phyloP scores from a whole-genome alignment of 2,888 invertebrate species.

The Hyalella azteca region DNA sequence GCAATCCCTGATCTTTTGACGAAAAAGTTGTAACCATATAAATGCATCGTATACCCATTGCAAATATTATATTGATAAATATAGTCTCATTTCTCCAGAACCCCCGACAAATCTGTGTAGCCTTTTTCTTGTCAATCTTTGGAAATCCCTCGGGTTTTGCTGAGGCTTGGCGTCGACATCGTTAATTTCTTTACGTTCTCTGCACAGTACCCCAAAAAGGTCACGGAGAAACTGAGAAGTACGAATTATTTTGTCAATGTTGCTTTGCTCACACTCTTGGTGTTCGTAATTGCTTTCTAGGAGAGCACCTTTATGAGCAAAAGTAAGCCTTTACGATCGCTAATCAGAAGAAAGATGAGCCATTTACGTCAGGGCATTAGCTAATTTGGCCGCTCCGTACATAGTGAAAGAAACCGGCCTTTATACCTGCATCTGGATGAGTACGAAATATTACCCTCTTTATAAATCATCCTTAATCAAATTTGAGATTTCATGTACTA shows the following conservation, averaged over 20 bases:
- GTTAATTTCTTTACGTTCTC: neutral
- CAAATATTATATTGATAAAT: too few relatives aligned
- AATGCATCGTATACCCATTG: too few relatives aligned
- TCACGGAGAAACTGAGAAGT: too few relatives aligned
- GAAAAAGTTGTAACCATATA: too few relatives aligned
- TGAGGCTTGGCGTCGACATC: neutral
- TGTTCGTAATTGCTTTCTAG: neutral
- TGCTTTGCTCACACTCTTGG: neutral
- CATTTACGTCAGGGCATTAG: neutral
- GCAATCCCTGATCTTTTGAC: too few relatives aligned
- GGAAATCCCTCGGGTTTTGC: neutral
- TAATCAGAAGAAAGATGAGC: neutral
- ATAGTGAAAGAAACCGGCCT: neutral
- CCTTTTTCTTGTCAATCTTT: neutral
- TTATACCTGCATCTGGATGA: too few relatives aligned
- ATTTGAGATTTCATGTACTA: too few relatives aligned
- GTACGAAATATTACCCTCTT: too few relatives aligned
- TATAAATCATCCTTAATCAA: too few relatives aligned
- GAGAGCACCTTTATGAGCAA: neutral
- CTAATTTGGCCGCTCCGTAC: neutral
- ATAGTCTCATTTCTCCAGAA: too few relatives aligned
- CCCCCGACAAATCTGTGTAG: too few relatives aligned
- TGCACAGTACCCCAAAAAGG: too few relatives aligned
- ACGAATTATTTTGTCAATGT: conserved; percentile 3
- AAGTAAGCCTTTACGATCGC: conserved; percentile 16